phyloP scores from a whole-genome alignment of 2,113 vertebrate species.

The Rhineura floridana region DNA sequence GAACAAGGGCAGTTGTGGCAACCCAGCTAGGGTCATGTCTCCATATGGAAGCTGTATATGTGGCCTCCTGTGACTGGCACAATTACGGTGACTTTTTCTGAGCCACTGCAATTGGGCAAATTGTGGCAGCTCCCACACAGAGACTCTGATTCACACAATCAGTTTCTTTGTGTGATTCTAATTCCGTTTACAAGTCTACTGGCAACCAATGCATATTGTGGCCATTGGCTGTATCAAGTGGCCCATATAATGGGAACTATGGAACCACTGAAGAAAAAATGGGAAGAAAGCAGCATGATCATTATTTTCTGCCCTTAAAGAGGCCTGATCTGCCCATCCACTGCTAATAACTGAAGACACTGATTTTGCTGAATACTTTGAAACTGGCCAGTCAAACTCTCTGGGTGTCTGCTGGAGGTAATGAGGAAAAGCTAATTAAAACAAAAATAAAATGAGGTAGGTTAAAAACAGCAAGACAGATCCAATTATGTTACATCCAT shows the following conservation, averaged over 20 bases:
- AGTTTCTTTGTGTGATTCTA: too few relatives aligned
- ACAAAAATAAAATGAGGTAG: slow-evolving; percentile 86
- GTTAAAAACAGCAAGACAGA: slow-evolving; percentile 86
- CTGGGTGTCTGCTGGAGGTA: slow-evolving; percentile 79
- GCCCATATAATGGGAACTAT: neutral
- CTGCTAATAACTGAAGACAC: slow-evolving; percentile 72
- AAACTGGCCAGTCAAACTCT: slow-evolving; percentile 81
- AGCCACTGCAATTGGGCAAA: neutral
- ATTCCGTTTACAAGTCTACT: neutral
- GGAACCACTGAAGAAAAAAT: neutral
- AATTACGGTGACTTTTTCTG: neutral
- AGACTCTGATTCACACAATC: too few relatives aligned
- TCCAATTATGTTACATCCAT: slow-evolving; percentile 79
- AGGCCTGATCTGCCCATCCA: slow-evolving; percentile 72
- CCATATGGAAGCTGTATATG: too few relatives aligned
- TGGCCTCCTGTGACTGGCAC: neutral
- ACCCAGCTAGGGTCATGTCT: neutral
- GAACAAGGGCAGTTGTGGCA: neutral
- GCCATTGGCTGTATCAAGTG: neutral
- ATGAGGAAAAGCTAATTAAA: slow-evolving; percentile 76
- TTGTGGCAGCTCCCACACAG: neutral
- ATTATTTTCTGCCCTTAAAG: slow-evolving; percentile 34
- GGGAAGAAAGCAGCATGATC: neutral
- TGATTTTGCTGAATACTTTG: slow-evolving; percentile 64
- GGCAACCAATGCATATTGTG: neutral